phyloP scores from a whole-genome alignment of 1,140 invertebrate species.

The Magallana angulata region DNA sequence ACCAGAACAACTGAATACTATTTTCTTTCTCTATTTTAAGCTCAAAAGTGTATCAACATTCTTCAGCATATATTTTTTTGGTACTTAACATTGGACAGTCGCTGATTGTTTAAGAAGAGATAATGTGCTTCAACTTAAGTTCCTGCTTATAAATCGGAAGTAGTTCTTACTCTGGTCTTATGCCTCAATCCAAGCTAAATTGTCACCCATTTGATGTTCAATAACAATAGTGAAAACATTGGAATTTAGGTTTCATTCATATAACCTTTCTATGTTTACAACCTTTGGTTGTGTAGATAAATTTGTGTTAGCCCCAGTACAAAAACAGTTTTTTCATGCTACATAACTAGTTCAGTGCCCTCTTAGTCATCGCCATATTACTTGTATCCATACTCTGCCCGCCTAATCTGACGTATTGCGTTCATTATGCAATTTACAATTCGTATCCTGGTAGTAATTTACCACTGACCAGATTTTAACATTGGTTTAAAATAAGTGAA shows the following conservation, averaged over 20 bases:
- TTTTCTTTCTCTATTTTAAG: conserved; percentile 17
- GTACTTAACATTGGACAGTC: neutral
- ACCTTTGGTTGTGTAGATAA: too few species aligned
- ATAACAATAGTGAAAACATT: too few species aligned
- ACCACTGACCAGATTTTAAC: neutral
- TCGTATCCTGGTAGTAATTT: conserved; percentile 1
- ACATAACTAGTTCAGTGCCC: neutral
- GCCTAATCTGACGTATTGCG: conserved; percentile 16
- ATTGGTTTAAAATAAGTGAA: too few species aligned
- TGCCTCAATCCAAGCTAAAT: neutral
- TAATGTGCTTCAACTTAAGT: neutral
- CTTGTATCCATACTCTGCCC: neutral
- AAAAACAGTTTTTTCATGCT: too few species aligned
- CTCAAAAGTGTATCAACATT: neutral
- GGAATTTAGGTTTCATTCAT: too few species aligned
- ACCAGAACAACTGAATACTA: neutral
- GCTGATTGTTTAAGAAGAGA: neutral
- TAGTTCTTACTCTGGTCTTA: neutral
- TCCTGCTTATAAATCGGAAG: conserved; percentile 12
- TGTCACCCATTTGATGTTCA: neutral
- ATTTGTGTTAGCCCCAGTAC: too few species aligned
- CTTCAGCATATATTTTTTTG: neutral
- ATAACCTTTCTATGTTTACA: too few species aligned
- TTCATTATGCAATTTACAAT: conserved; percentile 13
- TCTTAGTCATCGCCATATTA: neutral